A percentile compares a stretch with the other conserved stretches of the same genome.
Conservation (phyloP, 2,797 vertebrate genomes). For the Chiloscyllium punctatum region DNA sequence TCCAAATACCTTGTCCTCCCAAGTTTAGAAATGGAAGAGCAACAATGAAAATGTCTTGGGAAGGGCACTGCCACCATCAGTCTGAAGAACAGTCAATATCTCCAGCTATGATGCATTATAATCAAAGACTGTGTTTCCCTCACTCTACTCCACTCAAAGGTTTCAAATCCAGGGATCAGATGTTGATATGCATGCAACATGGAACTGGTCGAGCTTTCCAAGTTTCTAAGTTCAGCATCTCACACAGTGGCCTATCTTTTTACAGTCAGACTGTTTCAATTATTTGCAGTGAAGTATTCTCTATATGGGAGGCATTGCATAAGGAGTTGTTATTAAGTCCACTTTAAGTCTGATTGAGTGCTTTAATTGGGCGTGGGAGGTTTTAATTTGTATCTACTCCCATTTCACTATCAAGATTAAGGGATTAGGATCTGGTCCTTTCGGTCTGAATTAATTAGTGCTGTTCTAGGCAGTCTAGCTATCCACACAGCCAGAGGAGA, state of each 20-base stretch:
- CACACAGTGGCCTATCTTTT: background rate
- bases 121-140: background rate
- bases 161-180: background rate
- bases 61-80: background rate
- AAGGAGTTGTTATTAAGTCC: too few species aligned
- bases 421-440: background rate
- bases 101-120: background rate
- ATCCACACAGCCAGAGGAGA: background rate
- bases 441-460: background rate
- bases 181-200: background rate
- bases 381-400: background rate
- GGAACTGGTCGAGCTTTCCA: background rate
- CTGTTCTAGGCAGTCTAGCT: background rate
- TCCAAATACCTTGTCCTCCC: too few species aligned
- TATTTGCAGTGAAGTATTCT: background rate
- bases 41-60: background rate
- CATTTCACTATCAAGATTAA: background rate
- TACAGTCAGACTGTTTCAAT: background rate
- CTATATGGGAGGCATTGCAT: background rate
- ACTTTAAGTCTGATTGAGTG: background rate
- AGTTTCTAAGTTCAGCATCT: background rate
- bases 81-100: background rate
- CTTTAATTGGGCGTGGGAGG: background rate
- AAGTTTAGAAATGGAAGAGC: background rate
- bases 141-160: background rate